Base-by-base conservation (phyloP, 2,888 invertebrate species). In the Tanaodytes sp. region DNA sequence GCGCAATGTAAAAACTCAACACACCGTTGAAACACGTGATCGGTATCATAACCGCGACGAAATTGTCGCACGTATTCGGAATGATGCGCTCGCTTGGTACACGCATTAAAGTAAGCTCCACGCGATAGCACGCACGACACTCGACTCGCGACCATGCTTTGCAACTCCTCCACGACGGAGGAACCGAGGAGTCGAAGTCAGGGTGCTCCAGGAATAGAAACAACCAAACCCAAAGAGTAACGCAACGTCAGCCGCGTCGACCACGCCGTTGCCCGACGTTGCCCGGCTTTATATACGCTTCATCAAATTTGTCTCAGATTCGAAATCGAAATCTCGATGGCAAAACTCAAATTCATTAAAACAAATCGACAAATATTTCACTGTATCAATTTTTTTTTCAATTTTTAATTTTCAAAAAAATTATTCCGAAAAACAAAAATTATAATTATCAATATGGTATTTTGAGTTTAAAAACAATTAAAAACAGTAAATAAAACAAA, bases 141-240 rank as follows among this genome's bases (percentile, higher is more conserved):
- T 74, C 72, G 74, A 76, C 73, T 75, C 77, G 48, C 65, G 66
- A 65, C 72, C 73, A 76, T 63, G 71, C 75, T 77, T 73, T 73
- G 67, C 75, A n/a, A 74, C 80, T 78, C 77, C 81, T 77, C 78
- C 79, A 75, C 75, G 73, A 58, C 78, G 76, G 76, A 79, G 79
- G 76, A 77, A 78, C 76, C 75, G 80, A 76, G 74, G 81, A 81
- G 79, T 79, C 80, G 82, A 79, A 81, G 82, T 82, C 80, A 79
- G 79, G 75, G 75, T 77, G 81, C 80, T 84, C 84, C 84, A 84
- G 84, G 84, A 84, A 84, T 84, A 84, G 84, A 84, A 79, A 80
- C 80, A 73, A 79, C 79, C 67, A 70, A 80, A 77, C 73, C 66
- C 75, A 66, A 71, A 69, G 73, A 73, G 74, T 72, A 73, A 74